Evolutionary conservation across 2,797 vertebrate species (phyloP), one percentile per base, ranked within the genome.

Genomic region (Serranus cabrilla): DNA sequence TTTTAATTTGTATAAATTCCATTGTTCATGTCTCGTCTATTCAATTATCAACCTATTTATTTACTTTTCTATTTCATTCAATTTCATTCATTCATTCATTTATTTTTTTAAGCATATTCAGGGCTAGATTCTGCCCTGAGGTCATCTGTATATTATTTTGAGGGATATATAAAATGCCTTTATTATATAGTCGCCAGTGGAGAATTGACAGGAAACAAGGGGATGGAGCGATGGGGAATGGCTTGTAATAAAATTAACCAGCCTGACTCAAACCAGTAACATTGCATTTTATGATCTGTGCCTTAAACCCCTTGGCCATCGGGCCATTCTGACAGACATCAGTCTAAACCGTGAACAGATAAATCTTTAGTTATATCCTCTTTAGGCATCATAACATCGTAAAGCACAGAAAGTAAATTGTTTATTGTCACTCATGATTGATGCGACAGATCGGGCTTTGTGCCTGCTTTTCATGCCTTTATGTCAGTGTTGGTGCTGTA

Each of bases 401-500:
- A 31, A 43, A 66, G 46, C 59, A 23, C 14, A 23, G 46, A 66
- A 51, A 56, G 1, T 1, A 54, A 25, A 14, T 10, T 50, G 49
- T 58, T 42, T 58, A 25, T 51, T 52, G 63, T 65, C 23, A 40
- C 0, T 40, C 2, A 9, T 42, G 1, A 21, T 47, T 11, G 0
- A 25, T 56, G 18, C 50, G 23, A 17, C 25, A 37, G 25, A 25
- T 63, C 17, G 39, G 45, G 10, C 9, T 43, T 23, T 59, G 11
- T 59, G 51, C 45, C 18, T 37, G 21, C 17, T 27, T 51, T 60
- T 40, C 2, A 20, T 23, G 25, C 6, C 50, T 25, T 71, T 51
- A 4, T 49, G 62, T 74, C 39, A 42, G 56, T 34, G 11, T n/a
- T 54, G 27, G 18, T 60, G 57, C 59, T 7, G 45, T 34, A 45